phyloP scores from a whole-genome alignment of 2,888 invertebrate genomes.

The Atethmia centrago region DNA sequence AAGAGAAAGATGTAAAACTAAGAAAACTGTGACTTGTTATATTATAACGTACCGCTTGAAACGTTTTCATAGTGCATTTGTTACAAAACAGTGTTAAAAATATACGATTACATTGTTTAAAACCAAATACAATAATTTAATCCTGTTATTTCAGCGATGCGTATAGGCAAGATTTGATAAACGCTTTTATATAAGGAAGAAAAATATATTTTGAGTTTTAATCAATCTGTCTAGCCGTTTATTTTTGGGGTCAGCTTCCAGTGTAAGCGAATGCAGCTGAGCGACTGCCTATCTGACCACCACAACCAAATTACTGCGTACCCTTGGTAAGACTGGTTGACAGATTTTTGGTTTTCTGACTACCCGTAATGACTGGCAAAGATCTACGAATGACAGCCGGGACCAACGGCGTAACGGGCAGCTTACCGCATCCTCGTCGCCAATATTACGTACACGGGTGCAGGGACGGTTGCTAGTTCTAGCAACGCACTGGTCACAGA shows the following conservation, averaged over 20 bases:
- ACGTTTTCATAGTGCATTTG: not conserved
- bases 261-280: not conserved
- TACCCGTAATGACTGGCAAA: not conserved
- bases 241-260: not conserved
- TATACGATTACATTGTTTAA: constrained; percentile 28
- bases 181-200: not conserved
- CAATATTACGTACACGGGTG: too few species aligned
- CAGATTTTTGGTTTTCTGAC: not conserved
- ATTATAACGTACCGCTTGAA: constrained; percentile 11
- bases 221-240: not conserved
- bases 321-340: not conserved
- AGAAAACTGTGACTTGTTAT: constrained; percentile 23
- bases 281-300: not conserved
- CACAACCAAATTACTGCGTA: not conserved
- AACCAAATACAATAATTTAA: constrained; percentile 20
- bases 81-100: constrained; percentile 7
- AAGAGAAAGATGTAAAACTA: constrained; percentile 13
- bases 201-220: not conserved
- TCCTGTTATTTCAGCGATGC: constrained; percentile 21
- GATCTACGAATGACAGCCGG: not conserved
- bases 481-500: too few species aligned
- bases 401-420: not conserved
- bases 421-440: too few species aligned
- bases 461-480: too few species aligned
- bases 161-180: constrained; percentile 14